Evolutionary conservation across 2,113 vertebrate genomes (phyloP), one percentile per base, ranked within the genome.

Genomic region (Pao palembangensis): DNA sequence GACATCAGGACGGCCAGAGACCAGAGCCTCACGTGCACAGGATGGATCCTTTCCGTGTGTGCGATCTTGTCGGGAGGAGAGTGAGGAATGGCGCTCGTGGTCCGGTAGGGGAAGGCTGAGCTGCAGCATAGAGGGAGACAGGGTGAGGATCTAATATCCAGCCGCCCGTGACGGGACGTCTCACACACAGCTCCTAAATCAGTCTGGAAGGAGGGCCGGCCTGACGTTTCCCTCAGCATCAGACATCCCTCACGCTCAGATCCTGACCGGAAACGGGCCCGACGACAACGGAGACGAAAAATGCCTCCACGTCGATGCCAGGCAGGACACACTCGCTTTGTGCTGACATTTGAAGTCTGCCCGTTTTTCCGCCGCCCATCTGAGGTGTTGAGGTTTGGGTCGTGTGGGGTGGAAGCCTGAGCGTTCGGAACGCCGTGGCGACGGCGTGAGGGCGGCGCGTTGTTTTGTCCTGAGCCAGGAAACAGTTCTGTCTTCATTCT

Each of bases 201-300:
- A 61, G 76, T 58, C 58, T 73, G 69, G 61, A 74, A 67, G 73
- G 71, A 75, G 67, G 76, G 61, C 67, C 63, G 10, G 57, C 11
- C 51, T 87, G 87, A 85, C 81, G 80, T 87, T 84, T 84, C 67
- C 61, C 64, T 59, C 70, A 51, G 71, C 68, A 71, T 73, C 69
- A 71, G 58, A 44, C 75, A 55, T 64, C 60, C 63, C 66, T 72
- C 73, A n/a, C 44, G 1, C 69, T 73, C 69, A 64, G 76, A 76
- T 82, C 69, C 69, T 13, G 64, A 71, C 50, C 64, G 59, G 61
- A 68, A 70, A 80, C 63, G 64, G 64, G 58, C 62, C 50, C 57
- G 76, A 78, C 68, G 66, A 15, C 57, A 47, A 56, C 64, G 20
- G 59, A 25, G 41, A 58, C 8, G 41, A 43, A 31, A 55, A 61